phyloP scores from a whole-genome alignment of 2,113 vertebrate species.

The Pagrus major region DNA sequence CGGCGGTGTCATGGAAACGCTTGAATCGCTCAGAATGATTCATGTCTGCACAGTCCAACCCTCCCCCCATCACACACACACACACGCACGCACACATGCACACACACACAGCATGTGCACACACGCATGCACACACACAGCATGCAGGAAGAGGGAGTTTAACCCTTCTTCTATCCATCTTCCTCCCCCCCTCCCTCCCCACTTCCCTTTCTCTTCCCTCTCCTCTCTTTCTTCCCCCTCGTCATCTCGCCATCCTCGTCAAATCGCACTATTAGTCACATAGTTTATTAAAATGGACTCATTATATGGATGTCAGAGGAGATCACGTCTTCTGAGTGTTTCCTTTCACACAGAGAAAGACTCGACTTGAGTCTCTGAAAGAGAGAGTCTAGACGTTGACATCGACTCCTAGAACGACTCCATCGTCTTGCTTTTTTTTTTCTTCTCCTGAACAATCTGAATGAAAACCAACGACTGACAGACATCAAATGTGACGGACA shows the following conservation, averaged over 20 bases:
- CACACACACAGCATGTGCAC: conserved; percentile 36
- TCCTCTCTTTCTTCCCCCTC: conserved; percentile 35
- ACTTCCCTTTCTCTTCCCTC: conserved; percentile 3
- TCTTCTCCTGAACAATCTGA: background rate
- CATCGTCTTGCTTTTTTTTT: conserved; percentile 3
- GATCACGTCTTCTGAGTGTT: conserved; percentile 65
- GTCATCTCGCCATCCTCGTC: conserved; percentile 68
- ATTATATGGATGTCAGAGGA: conserved; percentile 74
- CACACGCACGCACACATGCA: conserved; percentile 29
- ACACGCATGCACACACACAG: conserved; percentile 32
- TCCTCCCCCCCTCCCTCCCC: conserved; percentile 13
- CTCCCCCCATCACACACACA: conserved; percentile 81
- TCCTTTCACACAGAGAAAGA: conserved; percentile 52
- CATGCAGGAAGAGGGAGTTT: conserved; percentile 86
- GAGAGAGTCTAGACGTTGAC: conserved; percentile 29
- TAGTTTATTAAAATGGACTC: conserved; percentile 74
- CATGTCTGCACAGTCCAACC: conserved; percentile 90
- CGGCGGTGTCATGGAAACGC: conserved; percentile 99
- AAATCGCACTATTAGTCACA: conserved; percentile 76
- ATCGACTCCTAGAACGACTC: conserved; percentile 24
- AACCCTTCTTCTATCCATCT: conserved; percentile 88
- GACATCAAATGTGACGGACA: conserved; percentile 18
- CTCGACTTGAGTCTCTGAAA: conserved; percentile 46
- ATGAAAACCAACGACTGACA: background rate
- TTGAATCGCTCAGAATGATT: conserved; percentile 97